Evolutionary conservation across 2,797 vertebrate genomes (phyloP).

Genomic region (Pseudomugil gertrudae): DNA sequence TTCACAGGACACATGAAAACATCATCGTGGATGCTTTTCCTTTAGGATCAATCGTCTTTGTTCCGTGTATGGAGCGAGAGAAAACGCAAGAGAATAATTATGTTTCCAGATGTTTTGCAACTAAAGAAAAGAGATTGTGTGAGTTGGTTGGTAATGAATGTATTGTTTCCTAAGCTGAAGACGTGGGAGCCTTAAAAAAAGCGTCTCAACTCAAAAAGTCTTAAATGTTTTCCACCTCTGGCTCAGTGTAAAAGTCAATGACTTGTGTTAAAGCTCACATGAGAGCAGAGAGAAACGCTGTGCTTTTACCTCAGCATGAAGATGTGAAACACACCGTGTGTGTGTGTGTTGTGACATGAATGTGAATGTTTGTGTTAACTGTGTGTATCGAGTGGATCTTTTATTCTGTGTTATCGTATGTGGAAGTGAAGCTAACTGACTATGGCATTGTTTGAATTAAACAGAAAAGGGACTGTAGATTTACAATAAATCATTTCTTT

Average conservation of each 20-base stretch:
- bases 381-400: slow-evolving; percentile 49
- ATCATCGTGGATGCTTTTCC: background rate
- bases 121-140: background rate
- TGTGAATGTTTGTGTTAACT: slow-evolving; percentile 48
- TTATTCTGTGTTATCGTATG: slow-evolving; percentile 9
- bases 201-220: slow-evolving; percentile 48
- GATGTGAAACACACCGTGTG: slow-evolving; percentile 62
- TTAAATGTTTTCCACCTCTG: slow-evolving; percentile 28
- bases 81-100: too few relatives aligned
- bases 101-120: background rate
- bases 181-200: slow-evolving; percentile 31
- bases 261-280: slow-evolving; percentile 48
- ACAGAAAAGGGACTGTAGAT: slow-evolving; percentile 32
- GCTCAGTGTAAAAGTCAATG: slow-evolving; percentile 47
- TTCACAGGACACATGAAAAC: background rate
- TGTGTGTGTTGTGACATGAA: slow-evolving; percentile 42
- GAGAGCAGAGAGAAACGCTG: slow-evolving; percentile 40
- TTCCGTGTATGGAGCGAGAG: background rate
- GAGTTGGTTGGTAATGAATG: slow-evolving; percentile 5
- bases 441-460: slow-evolving; percentile 41
- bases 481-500: slow-evolving; percentile 13
- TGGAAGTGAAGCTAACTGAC: slow-evolving; percentile 68
- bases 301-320: slow-evolving; percentile 69
- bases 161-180: slow-evolving; percentile 11
- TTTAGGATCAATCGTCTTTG: background rate